Evolutionary conservation across 2,113 vertebrate species (phyloP).

Genomic region (Oxyura jamaicensis): DNA sequence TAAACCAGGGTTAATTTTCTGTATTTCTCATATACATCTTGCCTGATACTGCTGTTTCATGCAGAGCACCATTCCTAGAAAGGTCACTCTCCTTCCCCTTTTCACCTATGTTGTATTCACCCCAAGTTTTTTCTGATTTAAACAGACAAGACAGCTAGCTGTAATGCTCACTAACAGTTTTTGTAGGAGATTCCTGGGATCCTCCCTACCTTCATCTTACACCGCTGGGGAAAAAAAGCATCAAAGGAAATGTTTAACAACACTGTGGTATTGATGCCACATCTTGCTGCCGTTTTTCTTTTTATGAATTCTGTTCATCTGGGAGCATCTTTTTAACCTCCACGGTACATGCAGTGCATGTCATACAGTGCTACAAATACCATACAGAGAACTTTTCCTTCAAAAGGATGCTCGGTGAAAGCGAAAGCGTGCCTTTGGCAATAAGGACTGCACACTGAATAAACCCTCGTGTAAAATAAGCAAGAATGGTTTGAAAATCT

Average conservation of each 20-base stretch:
- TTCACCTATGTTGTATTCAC: neutral
- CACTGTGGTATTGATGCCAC: neutral
- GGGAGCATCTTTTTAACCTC: neutral
- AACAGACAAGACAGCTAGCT: neutral
- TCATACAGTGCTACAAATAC: neutral
- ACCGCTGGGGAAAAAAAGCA: fast-evolving
- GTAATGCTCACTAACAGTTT: neutral
- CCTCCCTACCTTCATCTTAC: neutral
- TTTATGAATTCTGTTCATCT: neutral
- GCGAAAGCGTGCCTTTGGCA: neutral
- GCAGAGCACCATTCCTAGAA: neutral
- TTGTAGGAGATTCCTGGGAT: neutral
- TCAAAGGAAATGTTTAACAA: neutral
- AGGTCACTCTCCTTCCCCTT: neutral
- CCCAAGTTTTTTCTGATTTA: neutral
- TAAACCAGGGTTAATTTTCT: neutral
- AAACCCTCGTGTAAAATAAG: neutral
- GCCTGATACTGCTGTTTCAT: neutral
- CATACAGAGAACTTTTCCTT: neutral
- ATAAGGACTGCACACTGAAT: neutral
- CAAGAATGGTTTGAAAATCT: neutral
- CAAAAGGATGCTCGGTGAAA: neutral
- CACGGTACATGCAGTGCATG: neutral
- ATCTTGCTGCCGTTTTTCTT: neutral
- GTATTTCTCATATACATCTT: neutral